A percentile compares a stretch with the other conserved stretches of the same genome.
These are phyloP conservation scores for Sclerodermus sp. DNA, from an alignment of 2,888 invertebrate species.

Conservation along the genomic window DNA sequence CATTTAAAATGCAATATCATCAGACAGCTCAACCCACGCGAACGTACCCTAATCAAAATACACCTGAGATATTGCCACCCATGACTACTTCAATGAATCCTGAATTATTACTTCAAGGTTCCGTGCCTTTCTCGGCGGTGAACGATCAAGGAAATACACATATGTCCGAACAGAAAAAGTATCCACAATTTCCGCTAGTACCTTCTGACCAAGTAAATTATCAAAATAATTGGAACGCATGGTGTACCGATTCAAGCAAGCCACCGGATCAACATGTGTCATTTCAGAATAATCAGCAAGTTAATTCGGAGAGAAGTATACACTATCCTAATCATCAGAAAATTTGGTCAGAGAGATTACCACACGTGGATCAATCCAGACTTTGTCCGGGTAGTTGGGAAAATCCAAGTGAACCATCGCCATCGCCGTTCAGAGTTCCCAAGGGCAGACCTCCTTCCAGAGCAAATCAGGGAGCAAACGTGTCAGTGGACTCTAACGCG, in stretches of 20 bases:
- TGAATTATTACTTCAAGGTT: constrained; percentile 23
- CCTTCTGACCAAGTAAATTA: constrained; percentile 31
- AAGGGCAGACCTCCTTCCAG: constrained; percentile 68
- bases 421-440: constrained; percentile 67
- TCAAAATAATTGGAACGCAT: constrained; percentile 37
- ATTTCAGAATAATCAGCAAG: constrained; percentile 20
- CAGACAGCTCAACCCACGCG: constrained; percentile 31
- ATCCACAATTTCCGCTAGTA: constrained; percentile 25
- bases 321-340: constrained; percentile 32
- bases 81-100: constrained; percentile 18
- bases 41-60: constrained; percentile 24
- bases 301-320: constrained; percentile 20
- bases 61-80: constrained; percentile 16
- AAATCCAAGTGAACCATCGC: constrained; percentile 55
- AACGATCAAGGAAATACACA: constrained; percentile 22
- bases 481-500: constrained; percentile 58
- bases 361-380: constrained; percentile 26
- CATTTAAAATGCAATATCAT: constrained; percentile 27
- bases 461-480: constrained; percentile 59
- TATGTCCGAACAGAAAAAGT: constrained; percentile 30
- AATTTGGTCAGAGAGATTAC: constrained; percentile 29
- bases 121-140: constrained; percentile 22
- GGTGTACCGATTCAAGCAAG: constrained; percentile 31
- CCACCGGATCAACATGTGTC: constrained; percentile 20
- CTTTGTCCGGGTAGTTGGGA: constrained; percentile 39